Evolutionary conservation across 1,140 invertebrate species (phyloP).

Genomic region (Orussus abietinus): DNA sequence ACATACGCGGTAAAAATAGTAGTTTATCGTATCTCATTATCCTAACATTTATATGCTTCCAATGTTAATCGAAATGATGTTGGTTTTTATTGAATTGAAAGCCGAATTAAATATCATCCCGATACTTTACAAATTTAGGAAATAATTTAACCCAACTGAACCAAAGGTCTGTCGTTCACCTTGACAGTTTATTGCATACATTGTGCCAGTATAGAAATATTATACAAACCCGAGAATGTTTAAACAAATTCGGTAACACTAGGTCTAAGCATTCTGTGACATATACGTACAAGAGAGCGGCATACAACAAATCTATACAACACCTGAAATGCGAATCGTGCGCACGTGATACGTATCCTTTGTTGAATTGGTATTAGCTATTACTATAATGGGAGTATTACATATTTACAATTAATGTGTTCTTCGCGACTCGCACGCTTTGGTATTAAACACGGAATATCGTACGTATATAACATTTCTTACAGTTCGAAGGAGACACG

Average conservation of each 20-base stretch:
- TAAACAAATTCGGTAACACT: slow-evolving; percentile 28
- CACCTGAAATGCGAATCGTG: slow-evolving; percentile 9
- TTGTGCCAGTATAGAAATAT: slow-evolving; percentile 48
- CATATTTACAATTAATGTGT: slow-evolving; percentile 36
- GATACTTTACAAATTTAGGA: too few relatives aligned
- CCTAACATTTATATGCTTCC: too few relatives aligned
- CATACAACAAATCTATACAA: slow-evolving; percentile 24
- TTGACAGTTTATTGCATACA: slow-evolving; percentile 45
- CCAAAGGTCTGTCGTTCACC: too few relatives aligned
- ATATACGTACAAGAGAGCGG: slow-evolving; percentile 17
- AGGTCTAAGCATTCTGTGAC: slow-evolving; percentile 22
- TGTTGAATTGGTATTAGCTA: slow-evolving; percentile 7
- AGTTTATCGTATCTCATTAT: too few relatives aligned
- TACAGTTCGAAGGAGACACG: neutral
- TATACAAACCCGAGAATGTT: slow-evolving; percentile 43
- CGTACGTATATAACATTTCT: slow-evolving; percentile 8
- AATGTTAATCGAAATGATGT: too few relatives aligned
- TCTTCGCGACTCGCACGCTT: slow-evolving; percentile 32
- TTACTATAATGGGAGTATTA: slow-evolving; percentile 12
- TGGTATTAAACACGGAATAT: slow-evolving; percentile 31
- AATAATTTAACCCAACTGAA: too few relatives aligned
- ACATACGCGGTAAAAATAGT: too few relatives aligned
- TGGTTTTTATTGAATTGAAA: too few relatives aligned
- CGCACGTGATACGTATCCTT: too few relatives aligned
- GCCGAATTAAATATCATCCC: too few relatives aligned